Base-by-base conservation (phyloP, 1,140 invertebrate species). In the Spodoptera frugiperda region DNA sequence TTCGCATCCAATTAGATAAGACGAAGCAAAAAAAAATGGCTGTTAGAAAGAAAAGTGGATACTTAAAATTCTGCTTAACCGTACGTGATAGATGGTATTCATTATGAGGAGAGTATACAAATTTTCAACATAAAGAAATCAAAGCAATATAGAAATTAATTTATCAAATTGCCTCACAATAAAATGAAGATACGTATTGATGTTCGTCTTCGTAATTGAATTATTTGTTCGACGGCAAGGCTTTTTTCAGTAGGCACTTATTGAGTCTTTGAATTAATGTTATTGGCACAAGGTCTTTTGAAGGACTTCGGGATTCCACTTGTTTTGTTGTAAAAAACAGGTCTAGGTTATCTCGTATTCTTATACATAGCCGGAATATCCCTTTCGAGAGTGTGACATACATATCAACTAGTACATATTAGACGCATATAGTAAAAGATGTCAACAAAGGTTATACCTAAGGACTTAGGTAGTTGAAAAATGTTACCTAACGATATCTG, bases 251-350 rank as follows among this genome's bases (percentile, higher is more conserved):
- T 48, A 46, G n/a, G 33, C 39, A 25, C 19, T 48, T 14, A 8
- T 65, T 17, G 17, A 68, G 65, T n/a, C 21, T 53, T 51, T 68
- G 25, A 46, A 51, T 67, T 25, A 49, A 68, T 53, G 48, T 68
- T 68, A 51, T 51, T 68, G 48, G 46, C n/a, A 53, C 65, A 68
- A 68, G 65, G 65, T 68, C 65, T 11, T 10, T 44, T n/a, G 21
- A 68, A 30, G 48, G 65, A 30, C 11, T 48, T 49, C 46, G 48
- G 15, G 12, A n/a, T 53, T n/a, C 44, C 9, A 10, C 11, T 33
- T 68, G 65, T 68, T 68, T 68, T 68, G 48, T 51, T 68, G 15
- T n/a, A n/a, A 53, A 44, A 68, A 68, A 25, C 30, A 68, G 65
- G 65, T 68, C 65, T 53, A 51, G 65, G 65, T 68, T 68, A 12